These are phyloP conservation scores for Ispidina lecontei DNA, from an alignment of 2,797 vertebrate genomes.

Conservation along the genomic window DNA sequence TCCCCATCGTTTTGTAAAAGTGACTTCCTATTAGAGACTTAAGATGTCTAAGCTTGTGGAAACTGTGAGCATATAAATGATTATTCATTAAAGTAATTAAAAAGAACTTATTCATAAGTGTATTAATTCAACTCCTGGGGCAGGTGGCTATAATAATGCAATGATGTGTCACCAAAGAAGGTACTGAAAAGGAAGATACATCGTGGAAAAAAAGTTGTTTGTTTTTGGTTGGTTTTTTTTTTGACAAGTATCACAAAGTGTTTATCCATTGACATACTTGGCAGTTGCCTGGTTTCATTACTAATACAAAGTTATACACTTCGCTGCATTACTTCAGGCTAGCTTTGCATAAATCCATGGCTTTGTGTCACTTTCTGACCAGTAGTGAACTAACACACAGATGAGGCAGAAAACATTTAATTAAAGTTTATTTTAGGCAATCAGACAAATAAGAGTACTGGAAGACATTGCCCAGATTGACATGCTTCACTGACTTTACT, in stretches of 20 bases:
- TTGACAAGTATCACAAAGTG: background rate
- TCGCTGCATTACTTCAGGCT: background rate
- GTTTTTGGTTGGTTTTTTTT: background rate
- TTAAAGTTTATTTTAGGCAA: background rate
- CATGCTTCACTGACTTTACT: background rate
- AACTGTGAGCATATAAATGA: background rate
- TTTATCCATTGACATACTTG: background rate
- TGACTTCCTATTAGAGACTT: background rate
- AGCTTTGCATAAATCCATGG: background rate
- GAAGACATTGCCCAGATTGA: background rate
- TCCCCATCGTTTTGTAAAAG: background rate
- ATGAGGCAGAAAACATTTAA: background rate
- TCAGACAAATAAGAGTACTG: background rate
- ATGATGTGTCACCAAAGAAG: background rate
- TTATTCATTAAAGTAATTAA: background rate
- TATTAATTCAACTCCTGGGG: background rate
- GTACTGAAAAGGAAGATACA: background rate
- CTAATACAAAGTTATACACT: background rate
- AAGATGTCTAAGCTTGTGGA: background rate
- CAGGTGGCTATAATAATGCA: background rate
- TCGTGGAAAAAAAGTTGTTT: background rate
- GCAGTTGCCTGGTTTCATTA: background rate
- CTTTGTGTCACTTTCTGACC: background rate
- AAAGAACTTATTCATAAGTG: accelerated
- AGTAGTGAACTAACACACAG: background rate